Conservation (phyloP, 2,888 invertebrate species). For the Halictus ligatus region DNA sequence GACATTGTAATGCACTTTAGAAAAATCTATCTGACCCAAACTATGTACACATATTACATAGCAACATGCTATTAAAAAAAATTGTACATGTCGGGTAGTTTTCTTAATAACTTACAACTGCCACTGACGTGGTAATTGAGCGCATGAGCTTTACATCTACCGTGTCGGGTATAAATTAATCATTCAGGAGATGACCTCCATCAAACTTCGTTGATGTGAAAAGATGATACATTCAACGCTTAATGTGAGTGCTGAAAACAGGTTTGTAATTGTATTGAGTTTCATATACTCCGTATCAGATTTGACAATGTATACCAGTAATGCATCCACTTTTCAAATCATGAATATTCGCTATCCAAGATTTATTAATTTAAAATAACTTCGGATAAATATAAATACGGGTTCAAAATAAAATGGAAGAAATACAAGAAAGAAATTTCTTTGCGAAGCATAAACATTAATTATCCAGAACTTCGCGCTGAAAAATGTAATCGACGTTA, state of each 20-base stretch:
- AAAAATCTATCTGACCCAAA: background rate
- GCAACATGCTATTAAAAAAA: background rate
- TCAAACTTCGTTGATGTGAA: background rate
- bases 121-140: background rate
- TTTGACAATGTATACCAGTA: background rate
- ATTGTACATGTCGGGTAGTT: background rate
- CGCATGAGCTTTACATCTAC: background rate
- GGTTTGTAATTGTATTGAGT: background rate
- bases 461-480: slow-evolving; percentile 22
- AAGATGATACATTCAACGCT: background rate
- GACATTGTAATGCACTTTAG: too few relatives aligned
- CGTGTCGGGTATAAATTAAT: slow-evolving; percentile 31
- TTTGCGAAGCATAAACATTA: slow-evolving; percentile 16
- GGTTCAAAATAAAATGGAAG: background rate
- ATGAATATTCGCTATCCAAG: background rate
- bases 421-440: background rate
- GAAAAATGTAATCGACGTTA: slow-evolving; percentile 28
- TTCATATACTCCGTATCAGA: background rate
- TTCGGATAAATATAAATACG: background rate
- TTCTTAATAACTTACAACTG: background rate
- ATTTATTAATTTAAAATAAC: background rate
- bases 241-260: background rate
- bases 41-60: background rate
- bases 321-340: background rate
- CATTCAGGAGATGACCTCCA: slow-evolving; percentile 5